Conservation (phyloP, 2,113 vertebrate species). For the Tringa solitaria region DNA sequence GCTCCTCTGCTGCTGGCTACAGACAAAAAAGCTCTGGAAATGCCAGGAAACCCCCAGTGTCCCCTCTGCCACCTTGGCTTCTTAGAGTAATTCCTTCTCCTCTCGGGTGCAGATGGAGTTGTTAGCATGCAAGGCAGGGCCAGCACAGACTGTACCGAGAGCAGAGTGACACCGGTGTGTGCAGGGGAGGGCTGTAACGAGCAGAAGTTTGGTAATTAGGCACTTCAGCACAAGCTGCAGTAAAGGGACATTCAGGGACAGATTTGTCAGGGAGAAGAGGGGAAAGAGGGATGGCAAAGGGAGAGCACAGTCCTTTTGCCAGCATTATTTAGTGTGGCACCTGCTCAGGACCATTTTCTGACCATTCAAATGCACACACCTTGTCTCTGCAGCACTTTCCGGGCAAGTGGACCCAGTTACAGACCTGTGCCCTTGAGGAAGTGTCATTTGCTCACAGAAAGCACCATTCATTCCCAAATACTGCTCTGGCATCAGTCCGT, state of each 20-base stretch:
- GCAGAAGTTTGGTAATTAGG: background rate
- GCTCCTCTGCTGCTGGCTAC: background rate
- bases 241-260: background rate
- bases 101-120: background rate
- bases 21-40: constrained; percentile 22
- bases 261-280: background rate
- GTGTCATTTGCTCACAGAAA: background rate
- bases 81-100: background rate
- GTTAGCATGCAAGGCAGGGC: constrained; percentile 12
- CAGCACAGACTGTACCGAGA: constrained; percentile 9
- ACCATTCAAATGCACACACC: background rate
- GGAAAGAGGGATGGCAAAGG: background rate
- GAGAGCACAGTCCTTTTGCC: background rate
- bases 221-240: background rate
- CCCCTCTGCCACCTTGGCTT: background rate
- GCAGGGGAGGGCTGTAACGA: background rate
- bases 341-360: background rate
- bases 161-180: background rate
- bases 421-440: background rate
- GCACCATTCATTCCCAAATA: background rate
- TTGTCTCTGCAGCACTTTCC: background rate
- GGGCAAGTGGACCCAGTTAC: background rate
- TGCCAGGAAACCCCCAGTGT: constrained; percentile 8
- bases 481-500: background rate
- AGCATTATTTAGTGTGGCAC: background rate